Conservation (phyloP, 2,888 invertebrate species). For the Standfussiana lucernea region DNA sequence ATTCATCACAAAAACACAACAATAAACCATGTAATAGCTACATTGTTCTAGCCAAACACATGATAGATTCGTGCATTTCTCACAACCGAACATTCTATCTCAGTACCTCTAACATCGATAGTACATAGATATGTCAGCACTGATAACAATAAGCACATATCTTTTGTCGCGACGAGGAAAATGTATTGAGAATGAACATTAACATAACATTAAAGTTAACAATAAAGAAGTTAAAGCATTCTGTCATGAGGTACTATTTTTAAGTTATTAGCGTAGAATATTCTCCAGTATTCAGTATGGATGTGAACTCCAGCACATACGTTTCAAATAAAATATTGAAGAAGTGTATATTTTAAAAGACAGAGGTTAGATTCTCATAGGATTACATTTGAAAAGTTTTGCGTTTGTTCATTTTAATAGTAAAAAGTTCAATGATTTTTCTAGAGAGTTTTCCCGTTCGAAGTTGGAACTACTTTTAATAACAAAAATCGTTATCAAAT, state of each 20-base stretch:
- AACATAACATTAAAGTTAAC: conserved; percentile 76
- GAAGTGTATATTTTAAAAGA: not conserved
- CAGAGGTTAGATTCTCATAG: not conserved
- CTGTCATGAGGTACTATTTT: conserved; percentile 67
- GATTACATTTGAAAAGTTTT: not conserved
- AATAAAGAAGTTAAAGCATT: conserved; percentile 79
- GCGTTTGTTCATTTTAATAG: conserved; percentile 2
- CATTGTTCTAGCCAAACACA: conserved; percentile 46
- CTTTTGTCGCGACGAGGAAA: conserved; percentile 72
- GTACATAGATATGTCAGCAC: conserved; percentile 14
- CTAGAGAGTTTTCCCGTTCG: not conserved
- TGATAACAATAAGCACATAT: conserved; percentile 46
- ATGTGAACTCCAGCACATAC: conserved; percentile 15
- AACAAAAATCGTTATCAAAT: not conserved
- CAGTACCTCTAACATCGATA: conserved; percentile 31
- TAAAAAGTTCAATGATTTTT: not conserved
- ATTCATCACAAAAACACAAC: conserved; percentile 23
- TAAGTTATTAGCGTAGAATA: conserved; percentile 51
- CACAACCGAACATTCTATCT: conserved; percentile 36
- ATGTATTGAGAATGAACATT: conserved; percentile 75
- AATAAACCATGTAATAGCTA: conserved; percentile 19
- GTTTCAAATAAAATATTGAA: conserved; percentile 17
- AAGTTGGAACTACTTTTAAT: not conserved
- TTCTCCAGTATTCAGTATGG: conserved; percentile 52
- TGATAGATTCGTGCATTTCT: conserved; percentile 46